These are phyloP conservation scores for Drosophila subobscura DNA, from an alignment of 1,140 invertebrate species.

Conservation along the genomic window DNA sequence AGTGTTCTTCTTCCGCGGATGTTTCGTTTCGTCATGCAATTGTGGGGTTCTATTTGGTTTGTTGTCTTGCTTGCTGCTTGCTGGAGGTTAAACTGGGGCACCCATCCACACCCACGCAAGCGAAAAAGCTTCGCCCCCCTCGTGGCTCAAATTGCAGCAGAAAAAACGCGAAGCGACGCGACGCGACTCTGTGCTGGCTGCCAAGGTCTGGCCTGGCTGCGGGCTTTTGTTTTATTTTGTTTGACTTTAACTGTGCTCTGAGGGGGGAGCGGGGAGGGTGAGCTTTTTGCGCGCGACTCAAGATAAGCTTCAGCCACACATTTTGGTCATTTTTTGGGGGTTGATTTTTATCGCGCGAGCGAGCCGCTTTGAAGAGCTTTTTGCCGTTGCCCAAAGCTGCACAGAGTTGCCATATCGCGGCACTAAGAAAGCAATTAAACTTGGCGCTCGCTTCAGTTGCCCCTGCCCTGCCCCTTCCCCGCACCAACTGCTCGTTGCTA, in stretches of 20 bases:
- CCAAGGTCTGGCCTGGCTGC: constrained; percentile 56
- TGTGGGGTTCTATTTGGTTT: constrained; percentile 13
- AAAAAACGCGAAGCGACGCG: constrained; percentile 8
- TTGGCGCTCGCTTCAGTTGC: constrained; percentile 15
- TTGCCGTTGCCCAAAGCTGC: constrained; percentile 36
- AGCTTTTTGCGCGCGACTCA: too few species aligned
- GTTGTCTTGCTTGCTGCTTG: too few species aligned
- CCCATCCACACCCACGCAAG: constrained; percentile 30
- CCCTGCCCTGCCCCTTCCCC: background rate
- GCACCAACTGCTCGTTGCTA: constrained; percentile 43
- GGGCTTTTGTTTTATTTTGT: too few species aligned
- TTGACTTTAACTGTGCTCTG: too few species aligned
- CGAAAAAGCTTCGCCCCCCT: constrained; percentile 50
- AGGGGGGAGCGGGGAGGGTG: too few species aligned
- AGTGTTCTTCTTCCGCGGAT: constrained; percentile 36
- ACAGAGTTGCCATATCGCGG: constrained; percentile 59
- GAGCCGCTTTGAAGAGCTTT: constrained; percentile 19
- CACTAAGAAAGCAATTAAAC: constrained; percentile 60
- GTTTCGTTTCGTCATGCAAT: constrained; percentile 71
- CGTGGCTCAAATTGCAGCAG: constrained; percentile 29
- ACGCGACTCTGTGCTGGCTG: constrained; percentile 4
- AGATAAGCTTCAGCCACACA: constrained; percentile 14
- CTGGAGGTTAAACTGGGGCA: constrained; percentile 15
- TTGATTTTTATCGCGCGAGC: constrained; percentile 42
- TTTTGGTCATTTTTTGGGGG: background rate